phyloP scores from a whole-genome alignment of 2,888 invertebrate species.

The Mesorhabditis sp. region DNA sequence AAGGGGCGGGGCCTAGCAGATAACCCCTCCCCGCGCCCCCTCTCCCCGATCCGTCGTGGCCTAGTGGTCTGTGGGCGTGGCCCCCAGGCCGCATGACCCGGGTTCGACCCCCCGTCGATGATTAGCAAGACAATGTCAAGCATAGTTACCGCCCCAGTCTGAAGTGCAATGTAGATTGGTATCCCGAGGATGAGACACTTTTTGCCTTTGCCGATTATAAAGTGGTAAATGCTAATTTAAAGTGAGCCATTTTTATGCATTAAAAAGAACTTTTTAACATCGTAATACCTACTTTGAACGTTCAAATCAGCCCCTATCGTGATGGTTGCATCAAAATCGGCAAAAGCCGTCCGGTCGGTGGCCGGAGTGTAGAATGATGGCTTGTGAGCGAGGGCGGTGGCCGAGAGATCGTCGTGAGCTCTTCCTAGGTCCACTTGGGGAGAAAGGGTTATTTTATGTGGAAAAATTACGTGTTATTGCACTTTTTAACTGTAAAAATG shows the following conservation, averaged over 20 bases:
- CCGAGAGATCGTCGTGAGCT: slow-evolving; percentile 5
- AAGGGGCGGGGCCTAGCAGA: no score
- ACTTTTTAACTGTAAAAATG: no score
- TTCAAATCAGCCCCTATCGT: slow-evolving; percentile 1
- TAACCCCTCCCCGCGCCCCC: neutral
- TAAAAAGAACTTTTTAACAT: neutral
- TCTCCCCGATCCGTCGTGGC: neutral
- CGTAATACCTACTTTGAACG: neutral
- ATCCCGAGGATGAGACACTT: slow-evolving; percentile 3
- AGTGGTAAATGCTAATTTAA: no score
- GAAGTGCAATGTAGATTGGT: slow-evolving; percentile 2
- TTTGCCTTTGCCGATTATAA: neutral
- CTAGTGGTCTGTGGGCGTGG: neutral
- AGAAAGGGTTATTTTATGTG: neutral
- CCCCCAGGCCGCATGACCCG: neutral
- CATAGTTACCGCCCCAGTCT: slow-evolving; percentile 1
- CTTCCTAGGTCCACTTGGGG: neutral
- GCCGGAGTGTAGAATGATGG: neutral
- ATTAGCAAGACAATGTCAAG: neutral
- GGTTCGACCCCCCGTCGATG: slow-evolving; percentile 5
- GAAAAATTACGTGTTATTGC: no score
- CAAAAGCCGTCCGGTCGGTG: slow-evolving; percentile 6
- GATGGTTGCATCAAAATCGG: slow-evolving; percentile 2
- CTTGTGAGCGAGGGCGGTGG: neutral
- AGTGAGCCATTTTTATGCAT: no score